phyloP scores from a whole-genome alignment of 2,888 invertebrate species.

The Thecophora atra region DNA sequence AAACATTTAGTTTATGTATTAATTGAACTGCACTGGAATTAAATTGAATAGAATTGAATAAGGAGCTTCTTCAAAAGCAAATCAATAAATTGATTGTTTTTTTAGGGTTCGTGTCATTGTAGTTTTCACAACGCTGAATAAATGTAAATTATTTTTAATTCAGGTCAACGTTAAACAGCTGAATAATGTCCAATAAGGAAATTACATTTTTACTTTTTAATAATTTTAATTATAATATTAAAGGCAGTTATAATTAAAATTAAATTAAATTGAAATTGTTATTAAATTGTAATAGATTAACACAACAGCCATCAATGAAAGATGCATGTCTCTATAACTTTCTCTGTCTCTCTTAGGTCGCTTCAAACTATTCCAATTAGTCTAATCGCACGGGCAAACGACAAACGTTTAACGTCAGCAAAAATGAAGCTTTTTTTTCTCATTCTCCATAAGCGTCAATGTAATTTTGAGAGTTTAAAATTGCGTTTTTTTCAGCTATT shows the following conservation, averaged over 20 bases:
- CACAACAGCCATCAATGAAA: too few relatives aligned
- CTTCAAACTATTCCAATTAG: too few relatives aligned
- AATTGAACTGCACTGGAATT: background rate
- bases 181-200: too few relatives aligned
- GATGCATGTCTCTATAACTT: too few relatives aligned
- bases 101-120: background rate
- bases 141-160: conserved; percentile 7
- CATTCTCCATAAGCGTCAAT: too few relatives aligned
- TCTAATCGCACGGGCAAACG: too few relatives aligned
- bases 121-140: conserved; percentile 16
- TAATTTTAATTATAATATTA: background rate
- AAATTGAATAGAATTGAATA: background rate
- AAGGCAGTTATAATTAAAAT: background rate
- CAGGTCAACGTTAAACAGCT: conserved; percentile 28
- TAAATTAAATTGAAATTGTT: background rate
- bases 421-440: too few relatives aligned
- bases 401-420: too few relatives aligned
- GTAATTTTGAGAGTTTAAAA: too few relatives aligned
- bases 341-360: too few relatives aligned
- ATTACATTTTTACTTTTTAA: background rate
- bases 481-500: too few relatives aligned
- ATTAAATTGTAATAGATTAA: too few relatives aligned
- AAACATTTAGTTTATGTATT: background rate
- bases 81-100: conserved; percentile 22
- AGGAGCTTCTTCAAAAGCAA: conserved; percentile 1